A percentile compares a stretch with the other conserved stretches of the same genome.
These are phyloP conservation scores for Pseudomyrmex flavicornis DNA, from an alignment of 1,140 invertebrate genomes.

Conservation along the genomic window DNA sequence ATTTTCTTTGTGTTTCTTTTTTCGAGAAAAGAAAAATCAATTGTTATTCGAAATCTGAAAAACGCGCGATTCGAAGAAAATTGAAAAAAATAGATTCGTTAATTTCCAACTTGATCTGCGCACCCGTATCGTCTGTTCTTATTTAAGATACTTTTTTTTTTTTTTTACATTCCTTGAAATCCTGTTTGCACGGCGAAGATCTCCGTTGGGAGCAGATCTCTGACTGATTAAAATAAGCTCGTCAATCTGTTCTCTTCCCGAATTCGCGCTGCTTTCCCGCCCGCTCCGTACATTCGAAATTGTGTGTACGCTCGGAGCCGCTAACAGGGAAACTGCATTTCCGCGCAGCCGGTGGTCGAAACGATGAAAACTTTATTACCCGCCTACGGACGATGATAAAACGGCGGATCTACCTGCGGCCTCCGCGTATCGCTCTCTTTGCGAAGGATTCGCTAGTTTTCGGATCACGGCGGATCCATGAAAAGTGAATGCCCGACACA, in stretches of 20 bases:
- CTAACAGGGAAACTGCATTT: conserved; percentile 62
- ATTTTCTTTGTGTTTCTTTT: not conserved
- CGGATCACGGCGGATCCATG: conserved; percentile 39
- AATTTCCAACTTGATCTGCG: not conserved
- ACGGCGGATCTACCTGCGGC: conserved; percentile 47
- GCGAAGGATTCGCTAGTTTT: conserved; percentile 32
- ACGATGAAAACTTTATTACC: conserved; percentile 64
- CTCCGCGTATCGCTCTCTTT: not conserved
- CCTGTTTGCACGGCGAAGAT: not conserved
- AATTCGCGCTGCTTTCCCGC: conserved; percentile 10
- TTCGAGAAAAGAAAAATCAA: too few relatives aligned
- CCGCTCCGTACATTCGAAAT: conserved; percentile 24
- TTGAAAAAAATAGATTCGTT: not conserved
- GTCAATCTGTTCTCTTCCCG: not conserved
- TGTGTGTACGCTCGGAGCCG: conserved; percentile 47
- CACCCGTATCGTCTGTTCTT: too few relatives aligned
- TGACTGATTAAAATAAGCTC: conserved; percentile 47
- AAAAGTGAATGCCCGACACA: conserved; percentile 13
- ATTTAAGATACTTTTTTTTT: not conserved
- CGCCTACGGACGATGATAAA: conserved; percentile 52
- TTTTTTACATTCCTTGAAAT: not conserved
- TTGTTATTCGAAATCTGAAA: too few relatives aligned
- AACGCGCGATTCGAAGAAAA: too few relatives aligned
- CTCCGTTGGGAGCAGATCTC: not conserved
- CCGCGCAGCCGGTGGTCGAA: conserved; percentile 58